Evolutionary conservation across 2,113 vertebrate species (phyloP).

Genomic region (Murina feae): DNA sequence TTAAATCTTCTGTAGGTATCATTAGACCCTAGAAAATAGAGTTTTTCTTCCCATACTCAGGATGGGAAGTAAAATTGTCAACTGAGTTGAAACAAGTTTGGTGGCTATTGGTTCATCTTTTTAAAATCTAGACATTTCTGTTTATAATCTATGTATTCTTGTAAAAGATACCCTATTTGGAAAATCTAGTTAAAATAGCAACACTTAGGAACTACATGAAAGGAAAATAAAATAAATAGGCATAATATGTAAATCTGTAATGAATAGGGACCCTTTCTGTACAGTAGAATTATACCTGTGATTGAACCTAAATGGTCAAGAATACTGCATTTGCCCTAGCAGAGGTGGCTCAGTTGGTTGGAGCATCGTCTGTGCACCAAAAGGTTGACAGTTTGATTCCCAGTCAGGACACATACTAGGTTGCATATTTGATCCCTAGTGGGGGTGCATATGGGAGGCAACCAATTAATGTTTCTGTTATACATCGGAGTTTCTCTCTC

Average conservation of each 20-base stretch:
- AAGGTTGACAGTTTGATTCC: not conserved
- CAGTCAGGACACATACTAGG: not conserved
- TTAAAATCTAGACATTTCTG: slow-evolving; percentile 12
- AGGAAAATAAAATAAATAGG: not conserved
- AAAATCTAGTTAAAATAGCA: not conserved
- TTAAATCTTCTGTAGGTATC: slow-evolving; percentile 20
- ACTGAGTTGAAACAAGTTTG: not conserved
- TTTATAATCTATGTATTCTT: not conserved
- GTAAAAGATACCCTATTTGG: not conserved
- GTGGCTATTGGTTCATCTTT: not conserved
- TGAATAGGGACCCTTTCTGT: not conserved
- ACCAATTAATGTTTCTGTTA: not conserved
- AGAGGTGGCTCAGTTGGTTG: not conserved
- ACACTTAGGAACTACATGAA: not conserved
- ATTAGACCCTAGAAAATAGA: not conserved
- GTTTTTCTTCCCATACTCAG: not conserved
- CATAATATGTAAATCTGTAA: not conserved
- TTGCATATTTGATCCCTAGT: not conserved
- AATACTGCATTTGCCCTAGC: not conserved
- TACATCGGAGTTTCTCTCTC: too few relatives aligned
- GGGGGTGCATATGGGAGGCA: not conserved
- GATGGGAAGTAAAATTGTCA: not conserved
- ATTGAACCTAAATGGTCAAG: not conserved
- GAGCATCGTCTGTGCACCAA: not conserved
- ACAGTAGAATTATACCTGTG: not conserved